These are phyloP conservation scores for Halesus radiatus DNA, from an alignment of 1,140 invertebrate species.

Conservation along the genomic window DNA sequence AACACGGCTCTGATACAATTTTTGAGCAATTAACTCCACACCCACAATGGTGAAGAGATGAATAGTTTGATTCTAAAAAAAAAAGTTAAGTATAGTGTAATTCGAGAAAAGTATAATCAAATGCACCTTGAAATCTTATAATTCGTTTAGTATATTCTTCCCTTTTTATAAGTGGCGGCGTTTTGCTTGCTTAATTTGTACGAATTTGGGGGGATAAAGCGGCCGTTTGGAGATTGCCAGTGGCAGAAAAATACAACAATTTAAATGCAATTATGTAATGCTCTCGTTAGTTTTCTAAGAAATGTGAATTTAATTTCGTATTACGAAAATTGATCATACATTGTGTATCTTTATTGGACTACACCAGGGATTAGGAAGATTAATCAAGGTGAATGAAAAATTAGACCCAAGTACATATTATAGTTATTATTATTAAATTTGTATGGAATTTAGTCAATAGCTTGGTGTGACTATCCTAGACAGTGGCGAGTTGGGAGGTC, in stretches of 20 bases:
- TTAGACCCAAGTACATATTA: too few relatives aligned
- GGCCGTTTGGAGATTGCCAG: not conserved
- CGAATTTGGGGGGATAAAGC: not conserved
- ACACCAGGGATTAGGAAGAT: too few relatives aligned
- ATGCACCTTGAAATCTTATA: too few relatives aligned
- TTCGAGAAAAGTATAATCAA: too few relatives aligned
- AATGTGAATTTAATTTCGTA: conserved; percentile 1
- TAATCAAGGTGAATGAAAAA: too few relatives aligned
- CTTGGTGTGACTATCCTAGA: too few relatives aligned
- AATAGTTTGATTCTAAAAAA: not conserved
- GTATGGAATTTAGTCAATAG: too few relatives aligned
- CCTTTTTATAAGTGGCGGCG: not conserved
- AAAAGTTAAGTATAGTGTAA: not conserved
- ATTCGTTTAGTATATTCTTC: not conserved
- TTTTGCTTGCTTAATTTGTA: conserved; percentile 2
- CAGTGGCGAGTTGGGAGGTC: too few relatives aligned
- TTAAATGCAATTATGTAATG: conserved; percentile 18
- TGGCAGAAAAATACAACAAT: conserved; percentile 22
- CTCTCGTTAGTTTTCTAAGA: conserved; percentile 22
- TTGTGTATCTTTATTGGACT: not conserved
- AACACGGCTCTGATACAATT: conserved; percentile 29
- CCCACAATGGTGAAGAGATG: conserved; percentile 23
- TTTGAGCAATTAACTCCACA: conserved; percentile 31
- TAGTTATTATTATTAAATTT: too few relatives aligned
- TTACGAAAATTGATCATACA: not conserved